Evolutionary conservation across 1,140 invertebrate genomes (phyloP), one percentile per base, ranked within the genome.

Genomic region (Phymastichus coffea): DNA sequence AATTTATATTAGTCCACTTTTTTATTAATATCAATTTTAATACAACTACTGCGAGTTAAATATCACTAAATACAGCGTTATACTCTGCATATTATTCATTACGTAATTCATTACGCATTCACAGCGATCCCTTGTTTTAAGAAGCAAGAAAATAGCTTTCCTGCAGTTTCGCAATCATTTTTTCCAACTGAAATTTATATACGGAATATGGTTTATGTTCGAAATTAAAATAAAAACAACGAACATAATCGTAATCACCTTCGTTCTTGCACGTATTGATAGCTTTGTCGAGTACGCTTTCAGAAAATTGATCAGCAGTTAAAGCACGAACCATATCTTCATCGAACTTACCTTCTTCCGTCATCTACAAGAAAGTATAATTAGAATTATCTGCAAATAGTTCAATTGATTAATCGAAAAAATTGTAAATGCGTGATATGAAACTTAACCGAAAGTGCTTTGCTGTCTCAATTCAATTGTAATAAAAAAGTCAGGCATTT

Each of bases 251-350:
- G n/a, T 33, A 30, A 17, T 33, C 25, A 51, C 48, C 35, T 37
- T 51, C 48, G 20, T 56, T 46, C 47, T 26, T 37, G 28, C 54
- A 56, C 2, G 38, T 28, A 2, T 15, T 43, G 2, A 47, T 37
- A 1, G 33, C 22, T 47, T 2, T 15, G 6, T 51, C 7, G 8
- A 51, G 3, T 12, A n/a, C 17, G 1, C 38, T 35, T 17, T 15
- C 6, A 3, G 48, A n/a, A 2, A 51, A 2, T 4, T 38, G 14
- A 19, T 14, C 33, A 14, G 19, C n/a, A 3, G 26, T 7, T 3
- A 51, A 2, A 8, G 20, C 33, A 2, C 48, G 17, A 15, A 25
- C 1, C 15, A 35, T n/a, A 3, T 47, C 22, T 47, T 47, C 54
- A 1, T 56, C 30, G 1, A 56, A 17, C 20, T 17, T 35, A 14